Evolutionary conservation across 2,113 vertebrate genomes (phyloP).

Genomic region (Sorex fumeus): DNA sequence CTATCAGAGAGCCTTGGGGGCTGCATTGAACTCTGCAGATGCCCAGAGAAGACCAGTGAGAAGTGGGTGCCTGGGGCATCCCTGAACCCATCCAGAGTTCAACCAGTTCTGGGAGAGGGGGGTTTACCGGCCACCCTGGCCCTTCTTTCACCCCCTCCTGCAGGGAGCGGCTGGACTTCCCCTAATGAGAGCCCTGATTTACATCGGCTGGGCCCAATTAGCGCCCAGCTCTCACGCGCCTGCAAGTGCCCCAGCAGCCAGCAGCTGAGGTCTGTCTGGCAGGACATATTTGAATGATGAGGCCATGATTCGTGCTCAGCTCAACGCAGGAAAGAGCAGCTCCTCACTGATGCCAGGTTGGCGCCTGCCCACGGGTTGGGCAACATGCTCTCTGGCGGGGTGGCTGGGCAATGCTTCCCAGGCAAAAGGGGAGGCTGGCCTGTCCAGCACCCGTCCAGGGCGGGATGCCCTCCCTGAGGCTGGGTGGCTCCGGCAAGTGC

Average conservation of each 20-base stretch:
- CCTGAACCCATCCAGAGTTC: too few species aligned
- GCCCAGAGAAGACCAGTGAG: not conserved
- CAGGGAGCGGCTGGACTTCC: constrained; percentile 69
- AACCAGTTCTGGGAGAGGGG: not conserved
- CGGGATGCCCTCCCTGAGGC: constrained; percentile 44
- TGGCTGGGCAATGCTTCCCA: constrained; percentile 81
- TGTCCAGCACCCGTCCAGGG: constrained; percentile 70
- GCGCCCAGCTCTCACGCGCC: constrained; percentile 80
- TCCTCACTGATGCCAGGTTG: constrained; percentile 84
- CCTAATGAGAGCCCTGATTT: constrained; percentile 77
- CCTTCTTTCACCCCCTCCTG: constrained; percentile 55
- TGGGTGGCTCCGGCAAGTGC: constrained; percentile 35
- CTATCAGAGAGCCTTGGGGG: not conserved
- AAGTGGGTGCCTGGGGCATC: not conserved
- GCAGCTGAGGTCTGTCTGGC: constrained; percentile 87
- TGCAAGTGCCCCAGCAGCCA: constrained; percentile 86
- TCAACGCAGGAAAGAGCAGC: constrained; percentile 83
- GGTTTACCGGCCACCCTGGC: constrained; percentile 22
- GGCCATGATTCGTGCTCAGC: constrained; percentile 87
- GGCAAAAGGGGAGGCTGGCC: constrained; percentile 65
- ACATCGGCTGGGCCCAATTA: constrained; percentile 74
- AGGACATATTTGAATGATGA: constrained; percentile 90
- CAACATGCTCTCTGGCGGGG: constrained; percentile 83
- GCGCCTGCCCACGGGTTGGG: constrained; percentile 80
- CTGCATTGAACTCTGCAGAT: not conserved